Base-by-base conservation (phyloP, 2,888 invertebrate species). In the Cosmorhoe ocellata region DNA sequence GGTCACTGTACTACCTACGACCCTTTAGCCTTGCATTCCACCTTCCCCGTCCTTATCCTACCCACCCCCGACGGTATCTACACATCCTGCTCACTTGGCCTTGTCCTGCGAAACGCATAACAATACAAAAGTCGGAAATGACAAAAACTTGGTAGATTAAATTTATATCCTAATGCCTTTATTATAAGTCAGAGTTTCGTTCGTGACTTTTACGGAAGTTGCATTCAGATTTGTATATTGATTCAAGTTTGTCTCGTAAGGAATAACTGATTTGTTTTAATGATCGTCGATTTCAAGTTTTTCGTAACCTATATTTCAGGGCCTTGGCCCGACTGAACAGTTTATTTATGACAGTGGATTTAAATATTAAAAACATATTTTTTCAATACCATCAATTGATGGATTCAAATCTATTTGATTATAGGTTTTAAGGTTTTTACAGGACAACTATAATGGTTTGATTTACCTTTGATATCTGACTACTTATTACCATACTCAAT, bases 1-100 rank as follows among this genome's bases (percentile, higher is more conserved):
- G 87, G 88, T 84, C 88, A 81, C 71, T 85, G 87, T 79, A 81
- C 80, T 79, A 79, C 86, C 84, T 84, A 84, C 74, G 85, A 85
- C 79, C 85, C 71, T 71, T 63, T 78, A 83, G 81, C 84, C 85
- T 83, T 87, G 87, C 87, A 87, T 81, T 83, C 80, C 73, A 61
- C 71, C 60, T 62, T 46, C 61, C 56, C 70, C 66, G 56, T 76
- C 79, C 59, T 70, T 61, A 62, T 76, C 71, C 28, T 56, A 56
- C 77, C 32, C 61, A 42, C 44, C 50, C 53, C 48, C 58, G 41
- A 47, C 41, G 50, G 28, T 42, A 61, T 78, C 66, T 54, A 53
- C 44, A 67, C 66, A 28, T 81, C 79, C 68, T 68, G 54, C 63
- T 82, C 76, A 42, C 59, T 48, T 81, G 81, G 79, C 87, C 89